phyloP scores from a whole-genome alignment of 2,888 invertebrate species.

The Nematopogon swammerdamellus region DNA sequence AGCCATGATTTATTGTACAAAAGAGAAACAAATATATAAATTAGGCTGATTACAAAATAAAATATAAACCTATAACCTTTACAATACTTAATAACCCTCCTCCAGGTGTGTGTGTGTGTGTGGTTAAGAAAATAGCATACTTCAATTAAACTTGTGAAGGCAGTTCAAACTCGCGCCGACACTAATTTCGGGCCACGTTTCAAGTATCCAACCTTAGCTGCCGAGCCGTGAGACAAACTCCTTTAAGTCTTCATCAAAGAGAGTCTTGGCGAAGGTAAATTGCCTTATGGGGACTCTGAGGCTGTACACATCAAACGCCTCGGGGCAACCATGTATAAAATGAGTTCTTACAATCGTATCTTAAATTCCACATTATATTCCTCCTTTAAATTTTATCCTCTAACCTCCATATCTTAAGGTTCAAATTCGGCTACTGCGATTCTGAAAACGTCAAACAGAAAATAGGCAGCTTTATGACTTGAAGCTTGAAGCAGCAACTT shows the following conservation, averaged over 20 bases:
- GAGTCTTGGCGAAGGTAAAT: neutral
- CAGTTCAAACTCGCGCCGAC: too few species aligned
- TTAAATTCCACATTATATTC: neutral
- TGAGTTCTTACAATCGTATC: neutral
- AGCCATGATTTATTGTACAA: too few species aligned
- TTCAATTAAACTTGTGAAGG: too few species aligned
- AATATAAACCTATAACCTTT: too few species aligned
- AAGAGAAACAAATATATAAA: too few species aligned
- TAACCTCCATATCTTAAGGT: neutral
- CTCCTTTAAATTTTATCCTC: neutral
- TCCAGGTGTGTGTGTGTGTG: too few species aligned
- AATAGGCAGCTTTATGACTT: neutral
- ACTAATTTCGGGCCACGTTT: too few species aligned
- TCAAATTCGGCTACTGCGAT: neutral
- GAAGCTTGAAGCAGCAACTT: neutral
- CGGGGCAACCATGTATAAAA: neutral
- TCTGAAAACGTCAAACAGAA: neutral
- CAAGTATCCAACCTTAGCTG: too few species aligned
- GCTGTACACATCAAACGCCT: neutral
- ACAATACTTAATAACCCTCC: too few species aligned
- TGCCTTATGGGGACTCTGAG: neutral
- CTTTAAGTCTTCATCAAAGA: neutral
- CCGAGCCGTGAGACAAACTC: neutral
- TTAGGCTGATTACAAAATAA: too few species aligned
- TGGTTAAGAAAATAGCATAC: too few species aligned